Conservation (phyloP, 2,888 invertebrate species). For the Mesorhabditis spiculigera region DNA sequence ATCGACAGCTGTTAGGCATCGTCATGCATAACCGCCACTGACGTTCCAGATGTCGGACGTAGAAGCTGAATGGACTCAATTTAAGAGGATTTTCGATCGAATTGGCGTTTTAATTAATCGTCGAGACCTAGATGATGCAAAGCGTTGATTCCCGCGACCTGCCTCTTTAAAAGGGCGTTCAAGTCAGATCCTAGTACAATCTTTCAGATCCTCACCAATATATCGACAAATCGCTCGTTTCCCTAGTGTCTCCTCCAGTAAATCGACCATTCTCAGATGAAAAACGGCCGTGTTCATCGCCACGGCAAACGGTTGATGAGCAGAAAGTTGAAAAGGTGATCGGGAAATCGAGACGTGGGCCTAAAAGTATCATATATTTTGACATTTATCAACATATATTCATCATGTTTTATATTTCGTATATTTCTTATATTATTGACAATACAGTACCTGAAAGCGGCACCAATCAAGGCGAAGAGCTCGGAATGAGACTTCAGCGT, state of each 20-base stretch:
- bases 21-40: slow-evolving; percentile 98
- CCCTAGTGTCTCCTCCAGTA: slow-evolving; percentile 92
- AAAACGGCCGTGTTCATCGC: slow-evolving; percentile 88
- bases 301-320: slow-evolving; percentile 81
- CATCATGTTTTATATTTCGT: too few species aligned
- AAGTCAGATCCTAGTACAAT: too few species aligned
- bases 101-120: too few species aligned
- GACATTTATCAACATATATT: too few species aligned
- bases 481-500: slow-evolving; percentile 72
- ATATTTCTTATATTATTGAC: not conserved
- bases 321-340: slow-evolving; percentile 71
- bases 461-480: slow-evolving; percentile 96
- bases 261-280: slow-evolving; percentile 96
- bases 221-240: slow-evolving; percentile 92
- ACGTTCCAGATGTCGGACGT: slow-evolving; percentile 60
- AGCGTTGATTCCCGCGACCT: too few species aligned
- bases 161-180: too few species aligned
- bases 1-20: slow-evolving; percentile 81
- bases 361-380: slow-evolving; percentile 45
- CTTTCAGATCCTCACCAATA: slow-evolving; percentile 70
- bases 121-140: too few species aligned
- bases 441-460: slow-evolving; percentile 71
- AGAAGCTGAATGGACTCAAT: slow-evolving; percentile 67
- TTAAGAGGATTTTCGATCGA: not conserved
- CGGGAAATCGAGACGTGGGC: slow-evolving; percentile 84